A percentile compares a stretch with the other conserved stretches of the same genome.
Evolutionary conservation across 2,888 invertebrate genomes (phyloP).

Genomic region (Diarsia rubi): DNA sequence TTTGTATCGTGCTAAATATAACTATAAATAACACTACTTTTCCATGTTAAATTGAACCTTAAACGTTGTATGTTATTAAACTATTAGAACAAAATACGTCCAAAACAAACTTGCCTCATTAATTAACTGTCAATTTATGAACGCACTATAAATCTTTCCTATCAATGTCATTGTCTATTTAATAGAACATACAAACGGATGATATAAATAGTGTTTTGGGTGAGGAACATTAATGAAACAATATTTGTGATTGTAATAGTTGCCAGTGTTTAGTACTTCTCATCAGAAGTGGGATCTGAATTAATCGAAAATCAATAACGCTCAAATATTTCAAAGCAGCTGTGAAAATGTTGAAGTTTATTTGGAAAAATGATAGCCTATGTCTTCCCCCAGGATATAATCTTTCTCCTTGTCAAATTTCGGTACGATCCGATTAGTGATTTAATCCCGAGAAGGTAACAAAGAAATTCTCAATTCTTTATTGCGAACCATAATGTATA

Average conservation of each 20-base stretch:
- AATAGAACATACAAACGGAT: constrained; percentile 3
- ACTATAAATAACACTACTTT: background rate
- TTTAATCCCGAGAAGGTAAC: too few relatives aligned
- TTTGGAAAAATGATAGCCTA: too few relatives aligned
- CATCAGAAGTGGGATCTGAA: background rate
- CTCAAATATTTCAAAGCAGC: background rate
- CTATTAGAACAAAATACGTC: constrained; percentile 46
- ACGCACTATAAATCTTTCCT: constrained; percentile 32
- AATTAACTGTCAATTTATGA: constrained; percentile 32
- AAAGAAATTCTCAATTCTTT: too few relatives aligned
- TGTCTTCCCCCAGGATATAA: too few relatives aligned
- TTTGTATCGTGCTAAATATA: background rate
- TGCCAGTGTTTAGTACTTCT: background rate
- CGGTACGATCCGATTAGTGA: too few relatives aligned
- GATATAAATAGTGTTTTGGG: constrained; percentile 3
- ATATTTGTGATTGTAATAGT: background rate
- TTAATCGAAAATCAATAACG: background rate
- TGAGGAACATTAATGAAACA: background rate
- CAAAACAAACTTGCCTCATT: constrained; percentile 41
- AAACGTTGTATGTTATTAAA: constrained; percentile 43
- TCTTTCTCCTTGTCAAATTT: too few relatives aligned
- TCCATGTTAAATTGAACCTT: constrained; percentile 10
- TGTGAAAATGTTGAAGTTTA: too few relatives aligned
- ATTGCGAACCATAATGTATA: too few relatives aligned
- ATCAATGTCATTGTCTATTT: constrained; percentile 27